Evolutionary conservation across 1,140 invertebrate genomes (phyloP).

Genomic region (honey bee (Apis mellifera)): DNA sequence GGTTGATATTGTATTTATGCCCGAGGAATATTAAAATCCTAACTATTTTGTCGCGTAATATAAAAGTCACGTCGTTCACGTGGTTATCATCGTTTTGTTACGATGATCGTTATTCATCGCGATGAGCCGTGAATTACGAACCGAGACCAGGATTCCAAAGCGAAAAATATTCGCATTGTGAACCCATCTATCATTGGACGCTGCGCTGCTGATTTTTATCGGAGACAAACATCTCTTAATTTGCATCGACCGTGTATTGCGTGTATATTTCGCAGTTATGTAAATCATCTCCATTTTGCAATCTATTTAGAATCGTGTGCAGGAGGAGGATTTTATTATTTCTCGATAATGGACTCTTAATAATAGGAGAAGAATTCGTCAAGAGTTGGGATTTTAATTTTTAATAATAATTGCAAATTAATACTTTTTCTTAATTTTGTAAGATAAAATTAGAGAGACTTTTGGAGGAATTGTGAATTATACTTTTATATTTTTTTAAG

Average conservation of each 20-base stretch:
- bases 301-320: not conserved
- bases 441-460: too few relatives aligned
- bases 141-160: not conserved
- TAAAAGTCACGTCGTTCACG: conserved; percentile 8
- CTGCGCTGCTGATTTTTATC: not conserved
- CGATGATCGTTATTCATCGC: conserved; percentile 3
- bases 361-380: too few relatives aligned
- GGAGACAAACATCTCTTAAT: too few relatives aligned
- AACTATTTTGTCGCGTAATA: not conserved
- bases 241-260: not conserved
- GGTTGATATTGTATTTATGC: not conserved
- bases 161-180: not conserved
- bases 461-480: too few relatives aligned
- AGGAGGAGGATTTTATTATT: too few relatives aligned
- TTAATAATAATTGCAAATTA: too few relatives aligned
- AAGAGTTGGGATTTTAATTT: too few relatives aligned
- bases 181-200: not conserved
- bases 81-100: conserved; percentile 1
- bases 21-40: not conserved
- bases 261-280: not conserved
- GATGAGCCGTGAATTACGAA: conserved; percentile 6
- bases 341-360: too few relatives aligned
- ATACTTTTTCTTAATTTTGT: too few relatives aligned
- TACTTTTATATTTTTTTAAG: too few relatives aligned
- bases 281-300: not conserved